Evolutionary conservation across 2,797 vertebrate genomes (phyloP).

Genomic region (Premnoplex brunnescens): DNA sequence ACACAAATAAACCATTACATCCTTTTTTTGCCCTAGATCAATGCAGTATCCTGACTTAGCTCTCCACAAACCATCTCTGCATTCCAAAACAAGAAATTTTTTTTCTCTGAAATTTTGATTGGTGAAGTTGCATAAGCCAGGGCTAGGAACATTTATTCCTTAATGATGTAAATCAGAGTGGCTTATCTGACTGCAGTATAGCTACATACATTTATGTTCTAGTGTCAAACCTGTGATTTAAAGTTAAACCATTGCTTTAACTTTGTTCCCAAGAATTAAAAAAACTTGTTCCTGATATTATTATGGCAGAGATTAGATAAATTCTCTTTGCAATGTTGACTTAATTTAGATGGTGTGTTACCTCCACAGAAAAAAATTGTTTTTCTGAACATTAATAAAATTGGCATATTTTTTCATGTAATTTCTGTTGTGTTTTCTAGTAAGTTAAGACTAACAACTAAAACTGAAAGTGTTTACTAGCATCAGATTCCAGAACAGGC

Average conservation of each 20-base stretch:
- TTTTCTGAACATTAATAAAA: not conserved
- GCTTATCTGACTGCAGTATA: not conserved
- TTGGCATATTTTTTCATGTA: not conserved
- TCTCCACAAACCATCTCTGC: not conserved
- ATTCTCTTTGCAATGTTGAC: not conserved
- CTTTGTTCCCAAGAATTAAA: not conserved
- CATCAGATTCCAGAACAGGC: not conserved
- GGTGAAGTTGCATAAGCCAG: not conserved
- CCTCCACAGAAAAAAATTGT: fast-evolving
- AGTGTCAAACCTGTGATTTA: not conserved
- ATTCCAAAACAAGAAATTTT: not conserved
- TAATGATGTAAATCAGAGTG: not conserved
- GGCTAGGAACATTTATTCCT: not conserved
- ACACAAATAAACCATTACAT: not conserved
- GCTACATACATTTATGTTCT: not conserved
- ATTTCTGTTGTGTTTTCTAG: not conserved
- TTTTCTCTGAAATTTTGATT: not conserved
- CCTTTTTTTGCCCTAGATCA: fast-evolving
- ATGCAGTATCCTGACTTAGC: not conserved
- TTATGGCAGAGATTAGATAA: not conserved
- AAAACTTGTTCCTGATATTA: not conserved
- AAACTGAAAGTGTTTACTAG: not conserved
- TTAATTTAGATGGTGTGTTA: not conserved
- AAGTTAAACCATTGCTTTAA: not conserved
- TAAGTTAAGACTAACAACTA: not conserved